These are phyloP conservation scores for Verasper variegatus DNA, from an alignment of 2,113 vertebrate species.

Conservation along the genomic window DNA sequence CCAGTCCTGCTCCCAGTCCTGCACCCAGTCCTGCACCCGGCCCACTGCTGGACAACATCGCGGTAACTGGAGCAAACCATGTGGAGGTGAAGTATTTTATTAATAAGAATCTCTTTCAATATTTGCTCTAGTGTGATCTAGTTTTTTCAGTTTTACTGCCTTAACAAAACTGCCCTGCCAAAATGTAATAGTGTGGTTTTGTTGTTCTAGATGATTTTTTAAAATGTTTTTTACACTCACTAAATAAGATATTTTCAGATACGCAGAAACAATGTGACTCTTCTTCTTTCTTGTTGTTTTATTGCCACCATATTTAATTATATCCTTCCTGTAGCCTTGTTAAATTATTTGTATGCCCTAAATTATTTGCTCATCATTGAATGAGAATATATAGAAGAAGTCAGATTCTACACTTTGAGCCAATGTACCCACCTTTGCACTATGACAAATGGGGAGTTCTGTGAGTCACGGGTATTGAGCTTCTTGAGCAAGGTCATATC, in stretches of 20 bases:
- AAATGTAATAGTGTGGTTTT: neutral
- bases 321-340: neutral
- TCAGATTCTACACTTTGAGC: neutral
- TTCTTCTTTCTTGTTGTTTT: neutral
- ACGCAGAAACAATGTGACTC: neutral
- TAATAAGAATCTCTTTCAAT: neutral
- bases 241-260: neutral
- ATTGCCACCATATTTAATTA: neutral
- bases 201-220: too few species aligned
- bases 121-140: too few species aligned
- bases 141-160: too few species aligned
- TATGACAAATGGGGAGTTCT: conserved; percentile 3
- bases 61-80: conserved; percentile 70
- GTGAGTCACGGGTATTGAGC: neutral
- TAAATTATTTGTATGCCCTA: neutral
- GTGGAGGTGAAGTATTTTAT: conserved; percentile 71
- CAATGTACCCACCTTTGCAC: neutral
- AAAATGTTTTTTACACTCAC: neutral
- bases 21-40: conserved; percentile 27
- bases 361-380: neutral
- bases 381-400: neutral
- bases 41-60: conserved; percentile 59
- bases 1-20: conserved; percentile 48
- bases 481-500: conserved; percentile 24
- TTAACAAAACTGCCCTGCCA: neutral